phyloP scores from a whole-genome alignment of 2,888 invertebrate species.

The Idaea dimidiata region DNA sequence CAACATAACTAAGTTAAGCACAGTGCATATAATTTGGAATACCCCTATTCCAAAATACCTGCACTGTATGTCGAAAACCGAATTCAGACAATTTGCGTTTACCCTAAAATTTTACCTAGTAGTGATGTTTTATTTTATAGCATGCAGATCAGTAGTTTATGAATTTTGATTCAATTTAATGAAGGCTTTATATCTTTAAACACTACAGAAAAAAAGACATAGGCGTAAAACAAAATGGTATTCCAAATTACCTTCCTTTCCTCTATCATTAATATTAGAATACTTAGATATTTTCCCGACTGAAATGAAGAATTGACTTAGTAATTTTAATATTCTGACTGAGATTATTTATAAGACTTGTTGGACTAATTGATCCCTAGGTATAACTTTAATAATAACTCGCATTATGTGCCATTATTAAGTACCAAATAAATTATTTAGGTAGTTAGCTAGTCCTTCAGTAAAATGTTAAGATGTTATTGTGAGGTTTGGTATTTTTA shows the following conservation, averaged over 20 bases:
- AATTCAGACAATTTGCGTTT: conserved; percentile 11
- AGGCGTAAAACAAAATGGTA: not conserved
- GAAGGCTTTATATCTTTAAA: not conserved
- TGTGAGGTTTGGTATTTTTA: too few relatives aligned
- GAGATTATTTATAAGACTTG: too few relatives aligned
- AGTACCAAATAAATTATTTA: too few relatives aligned
- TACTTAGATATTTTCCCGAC: too few relatives aligned
- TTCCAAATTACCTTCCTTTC: conserved; percentile 8
- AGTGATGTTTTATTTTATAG: conserved; percentile 9
- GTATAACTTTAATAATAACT: too few relatives aligned
- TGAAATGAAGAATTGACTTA: too few relatives aligned
- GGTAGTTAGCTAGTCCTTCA: too few relatives aligned
- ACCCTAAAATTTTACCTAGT: conserved; percentile 10
- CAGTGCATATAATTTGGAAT: conserved; percentile 15
- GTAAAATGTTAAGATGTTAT: too few relatives aligned
- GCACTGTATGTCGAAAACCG: conserved; percentile 9
- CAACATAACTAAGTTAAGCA: conserved; percentile 11
- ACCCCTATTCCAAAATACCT: conserved; percentile 15
- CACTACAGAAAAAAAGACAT: conserved; percentile 9
- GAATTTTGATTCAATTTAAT: conserved; percentile 10
- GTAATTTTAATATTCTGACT: too few relatives aligned
- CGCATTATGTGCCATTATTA: too few relatives aligned
- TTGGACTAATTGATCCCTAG: too few relatives aligned
- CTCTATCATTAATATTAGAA: too few relatives aligned
- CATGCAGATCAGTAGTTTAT: conserved; percentile 9